A percentile compares a stretch with the other conserved stretches of the same genome.
phyloP scores from a whole-genome alignment of 2,113 vertebrate species.

The Rhea americana region DNA sequence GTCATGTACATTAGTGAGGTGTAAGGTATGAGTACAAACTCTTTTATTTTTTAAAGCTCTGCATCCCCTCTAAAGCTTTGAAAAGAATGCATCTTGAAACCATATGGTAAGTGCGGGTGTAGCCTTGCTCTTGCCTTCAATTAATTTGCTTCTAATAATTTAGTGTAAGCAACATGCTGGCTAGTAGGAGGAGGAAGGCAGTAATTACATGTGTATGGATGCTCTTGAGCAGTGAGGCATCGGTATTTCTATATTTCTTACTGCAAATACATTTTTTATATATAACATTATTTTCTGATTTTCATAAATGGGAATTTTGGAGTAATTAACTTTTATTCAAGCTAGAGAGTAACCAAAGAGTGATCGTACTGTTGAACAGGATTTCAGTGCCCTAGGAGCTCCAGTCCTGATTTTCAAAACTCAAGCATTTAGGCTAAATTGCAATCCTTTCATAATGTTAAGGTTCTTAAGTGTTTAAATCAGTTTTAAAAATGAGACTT shows the following conservation, averaged over 20 bases:
- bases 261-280: not conserved
- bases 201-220: not conserved
- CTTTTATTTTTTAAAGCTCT: not conserved
- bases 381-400: not conserved
- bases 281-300: not conserved
- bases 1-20: not conserved
- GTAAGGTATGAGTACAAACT: not conserved
- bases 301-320: not conserved
- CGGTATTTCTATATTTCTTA: not conserved
- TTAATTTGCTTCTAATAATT: not conserved
- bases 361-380: not conserved
- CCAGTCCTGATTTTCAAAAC: not conserved
- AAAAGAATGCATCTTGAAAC: rapidly evolving
- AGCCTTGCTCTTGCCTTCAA: not conserved
- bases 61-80: not conserved
- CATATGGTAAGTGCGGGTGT: rapidly evolving
- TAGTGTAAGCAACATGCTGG: not conserved
- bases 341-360: not conserved
- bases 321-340: not conserved
- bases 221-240: not conserved
- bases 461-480: not conserved
- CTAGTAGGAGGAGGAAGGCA: not conserved
- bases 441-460: not conserved
- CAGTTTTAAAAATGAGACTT: not conserved
- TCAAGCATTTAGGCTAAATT: not conserved